Percentiles rank a stretch among this genome's conserved stretches.
Conservation (phyloP, 1,140 invertebrate genomes). For the Atta colombica region DNA sequence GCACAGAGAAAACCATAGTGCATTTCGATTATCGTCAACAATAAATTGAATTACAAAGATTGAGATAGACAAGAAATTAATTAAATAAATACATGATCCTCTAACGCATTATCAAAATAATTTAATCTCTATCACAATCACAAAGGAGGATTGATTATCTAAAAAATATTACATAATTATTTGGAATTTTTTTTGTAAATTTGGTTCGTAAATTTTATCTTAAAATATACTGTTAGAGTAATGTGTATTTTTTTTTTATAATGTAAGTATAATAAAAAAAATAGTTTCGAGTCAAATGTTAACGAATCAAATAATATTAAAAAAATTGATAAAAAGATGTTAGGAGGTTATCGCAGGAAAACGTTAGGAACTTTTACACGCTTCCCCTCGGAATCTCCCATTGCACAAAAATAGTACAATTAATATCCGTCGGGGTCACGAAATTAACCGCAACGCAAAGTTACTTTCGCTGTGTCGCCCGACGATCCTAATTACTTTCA, state of each 20-base stretch:
- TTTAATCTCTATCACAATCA: not conserved
- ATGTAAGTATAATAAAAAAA: not conserved
- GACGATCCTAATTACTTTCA: constrained; percentile 70
- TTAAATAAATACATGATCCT: not conserved
- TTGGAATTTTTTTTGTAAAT: not conserved
- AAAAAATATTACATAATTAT: not conserved
- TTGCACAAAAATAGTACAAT: constrained; percentile 58
- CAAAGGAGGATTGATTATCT: not conserved
- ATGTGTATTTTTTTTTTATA: not conserved
- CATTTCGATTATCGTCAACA: constrained; percentile 26
- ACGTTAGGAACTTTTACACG: constrained; percentile 76
- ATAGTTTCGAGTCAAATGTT: not conserved
- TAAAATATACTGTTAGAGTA: not conserved
- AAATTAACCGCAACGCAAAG: constrained; percentile 76
- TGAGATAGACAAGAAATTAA: not conserved
- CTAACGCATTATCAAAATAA: not conserved
- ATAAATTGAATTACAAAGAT: constrained; percentile 50
- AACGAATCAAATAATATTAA: not conserved
- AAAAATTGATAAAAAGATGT: constrained; percentile 70
- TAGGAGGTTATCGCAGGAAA: constrained; percentile 83
- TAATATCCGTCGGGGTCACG: constrained; percentile 78
- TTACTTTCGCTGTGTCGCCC: constrained; percentile 72
- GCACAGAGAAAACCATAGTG: constrained; percentile 14
- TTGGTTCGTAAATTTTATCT: not conserved
- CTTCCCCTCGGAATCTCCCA: constrained; percentile 82